Conservation (phyloP, 2,797 vertebrate genomes). For the Microhierax caerulescens region DNA sequence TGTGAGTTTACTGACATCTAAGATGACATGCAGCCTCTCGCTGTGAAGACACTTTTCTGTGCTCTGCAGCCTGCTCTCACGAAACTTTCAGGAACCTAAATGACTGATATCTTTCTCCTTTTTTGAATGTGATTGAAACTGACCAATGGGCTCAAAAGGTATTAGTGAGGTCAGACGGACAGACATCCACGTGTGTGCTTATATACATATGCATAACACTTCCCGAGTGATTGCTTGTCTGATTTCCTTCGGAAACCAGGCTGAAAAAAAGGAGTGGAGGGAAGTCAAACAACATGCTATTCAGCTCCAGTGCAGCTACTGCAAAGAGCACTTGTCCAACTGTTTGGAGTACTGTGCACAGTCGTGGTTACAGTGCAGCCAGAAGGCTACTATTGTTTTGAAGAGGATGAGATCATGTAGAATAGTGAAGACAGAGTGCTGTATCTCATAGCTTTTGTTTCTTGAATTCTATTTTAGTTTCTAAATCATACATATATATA, state of each 20-base stretch:
- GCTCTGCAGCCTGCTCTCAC: not conserved
- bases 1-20: conserved; percentile 25
- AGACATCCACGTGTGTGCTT: fast-evolving
- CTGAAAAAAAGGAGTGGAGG: conserved; percentile 11
- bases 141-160: not conserved
- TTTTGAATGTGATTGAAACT: not conserved
- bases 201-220: not conserved
- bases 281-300: conserved; percentile 3
- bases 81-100: conserved; percentile 21
- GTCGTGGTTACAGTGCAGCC: not conserved
- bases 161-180: not conserved
- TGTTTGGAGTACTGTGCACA: not conserved
- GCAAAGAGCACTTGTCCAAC: not conserved
- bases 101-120: not conserved
- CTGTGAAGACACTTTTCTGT: not conserved
- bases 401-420: conserved; percentile 13
- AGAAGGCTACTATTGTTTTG: conserved; percentile 28
- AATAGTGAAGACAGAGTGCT: not conserved
- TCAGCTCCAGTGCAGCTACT: not conserved
- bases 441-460: conserved; percentile 13
- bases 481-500: not conserved
- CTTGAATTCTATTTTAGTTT: not conserved
- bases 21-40: not conserved
- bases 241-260: conserved; percentile 45
- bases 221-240: not conserved